Percentiles rank a stretch among this genome's conserved stretches.
Conservation (phyloP, 2,888 invertebrate species). For the Coremacera marginata region DNA sequence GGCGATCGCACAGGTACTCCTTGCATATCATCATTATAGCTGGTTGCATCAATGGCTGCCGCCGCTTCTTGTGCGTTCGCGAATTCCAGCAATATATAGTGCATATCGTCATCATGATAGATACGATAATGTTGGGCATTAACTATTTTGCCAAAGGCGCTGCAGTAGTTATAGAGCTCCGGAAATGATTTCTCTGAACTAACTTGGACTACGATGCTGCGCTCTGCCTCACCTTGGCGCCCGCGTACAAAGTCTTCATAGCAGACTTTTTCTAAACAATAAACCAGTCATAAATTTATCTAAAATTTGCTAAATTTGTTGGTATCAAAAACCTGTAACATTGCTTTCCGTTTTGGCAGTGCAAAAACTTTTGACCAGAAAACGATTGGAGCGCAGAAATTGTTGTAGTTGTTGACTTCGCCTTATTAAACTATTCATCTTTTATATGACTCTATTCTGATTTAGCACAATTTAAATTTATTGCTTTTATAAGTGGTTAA, state of each 20-base stretch:
- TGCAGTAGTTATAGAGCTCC: constrained; percentile 80
- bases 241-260: constrained; percentile 74
- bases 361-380: constrained; percentile 51
- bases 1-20: constrained; percentile 77
- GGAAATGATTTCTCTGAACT: constrained; percentile 77
- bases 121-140: constrained; percentile 75
- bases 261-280: constrained; percentile 44
- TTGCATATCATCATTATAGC: constrained; percentile 73
- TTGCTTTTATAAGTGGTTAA: background rate
- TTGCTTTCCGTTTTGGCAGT: constrained; percentile 37
- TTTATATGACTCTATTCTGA: background rate
- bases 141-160: constrained; percentile 75
- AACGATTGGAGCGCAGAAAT: constrained; percentile 21
- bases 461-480: background rate
- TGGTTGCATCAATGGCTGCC: constrained; percentile 72
- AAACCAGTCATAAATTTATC: background rate
- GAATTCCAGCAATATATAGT: constrained; percentile 84
- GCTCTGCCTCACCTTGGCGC: constrained; percentile 76
- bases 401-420: constrained; percentile 39
- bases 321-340: constrained; percentile 32
- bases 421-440: constrained; percentile 55
- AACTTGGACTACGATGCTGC: constrained; percentile 82
- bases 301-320: too few species aligned
- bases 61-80: constrained; percentile 71
- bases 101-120: constrained; percentile 71